Evolutionary conservation across 2,797 vertebrate genomes (phyloP).

Genomic region (Manis pentadactyla): DNA sequence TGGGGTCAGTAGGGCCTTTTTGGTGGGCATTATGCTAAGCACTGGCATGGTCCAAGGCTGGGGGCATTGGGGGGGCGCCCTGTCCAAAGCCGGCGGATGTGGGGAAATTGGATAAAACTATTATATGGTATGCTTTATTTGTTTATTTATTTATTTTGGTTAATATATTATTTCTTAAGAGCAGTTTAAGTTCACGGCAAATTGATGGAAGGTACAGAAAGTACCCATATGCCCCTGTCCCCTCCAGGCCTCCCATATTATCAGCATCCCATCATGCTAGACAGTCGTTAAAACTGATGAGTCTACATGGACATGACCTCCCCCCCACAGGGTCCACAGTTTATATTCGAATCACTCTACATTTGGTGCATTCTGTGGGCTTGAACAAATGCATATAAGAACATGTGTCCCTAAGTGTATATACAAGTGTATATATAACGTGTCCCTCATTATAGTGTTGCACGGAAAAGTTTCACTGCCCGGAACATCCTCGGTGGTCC

Average conservation of each 20-base stretch:
- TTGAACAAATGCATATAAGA: background rate
- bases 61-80: no score
- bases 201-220: background rate
- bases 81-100: no score
- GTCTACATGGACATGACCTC: accelerated
- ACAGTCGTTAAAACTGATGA: background rate
- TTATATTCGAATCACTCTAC: no score
- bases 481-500: background rate
- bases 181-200: background rate
- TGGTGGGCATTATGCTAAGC: background rate
- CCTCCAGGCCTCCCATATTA: background rate
- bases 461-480: no score
- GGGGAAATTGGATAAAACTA: background rate
- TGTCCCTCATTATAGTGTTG: background rate
- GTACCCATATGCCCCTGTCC: background rate
- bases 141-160: background rate
- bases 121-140: background rate
- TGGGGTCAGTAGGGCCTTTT: background rate
- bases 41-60: background rate
- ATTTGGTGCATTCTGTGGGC: background rate
- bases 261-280: no score
- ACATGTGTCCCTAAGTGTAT: background rate
- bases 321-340: background rate
- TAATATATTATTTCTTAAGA: background rate
- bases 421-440: no score